Percentiles rank a stretch among this genome's conserved stretches.
These are phyloP conservation scores for Protomyctophum bolini DNA, from an alignment of 2,113 vertebrate species.

Conservation along the genomic window DNA sequence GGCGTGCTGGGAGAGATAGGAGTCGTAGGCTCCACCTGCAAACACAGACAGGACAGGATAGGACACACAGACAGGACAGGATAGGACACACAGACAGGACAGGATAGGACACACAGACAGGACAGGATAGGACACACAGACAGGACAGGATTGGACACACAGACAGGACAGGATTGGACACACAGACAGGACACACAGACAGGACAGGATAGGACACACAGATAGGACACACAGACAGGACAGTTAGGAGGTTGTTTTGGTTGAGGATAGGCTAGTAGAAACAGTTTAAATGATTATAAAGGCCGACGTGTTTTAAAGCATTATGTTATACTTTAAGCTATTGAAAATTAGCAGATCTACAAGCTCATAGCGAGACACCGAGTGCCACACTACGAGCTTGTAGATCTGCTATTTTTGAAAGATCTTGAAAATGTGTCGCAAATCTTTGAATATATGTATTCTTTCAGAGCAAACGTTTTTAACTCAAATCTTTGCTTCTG, in stretches of 20 bases:
- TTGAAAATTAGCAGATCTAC: too few species aligned
- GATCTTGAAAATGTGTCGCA: too few species aligned
- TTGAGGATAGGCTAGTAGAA: not conserved
- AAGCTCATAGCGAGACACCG: too few species aligned
- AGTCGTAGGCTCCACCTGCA: slow-evolving; percentile 81
- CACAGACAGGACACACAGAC: not conserved
- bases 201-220: too few species aligned
- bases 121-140: not conserved
- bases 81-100: slow-evolving; percentile 33
- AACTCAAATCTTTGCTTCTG: too few species aligned
- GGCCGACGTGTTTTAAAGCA: too few species aligned
- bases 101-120: slow-evolving; percentile 23
- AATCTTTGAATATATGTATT: too few species aligned
- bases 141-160: slow-evolving; percentile 58
- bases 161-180: slow-evolving; percentile 28
- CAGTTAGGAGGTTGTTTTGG: not conserved
- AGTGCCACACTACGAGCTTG: too few species aligned
- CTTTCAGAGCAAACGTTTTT: too few species aligned
- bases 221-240: not conserved
- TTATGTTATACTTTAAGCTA: too few species aligned
- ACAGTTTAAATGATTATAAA: too few species aligned
- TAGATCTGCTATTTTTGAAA: too few species aligned
- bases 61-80: slow-evolving; percentile 46
- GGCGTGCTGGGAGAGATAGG: slow-evolving; percentile 90
- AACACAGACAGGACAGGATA: slow-evolving; percentile 45